These are phyloP conservation scores for Epizoanthus rinbou DNA, from an alignment of 92 coral and sea anemone genomes.

Conservation along the genomic window DNA sequence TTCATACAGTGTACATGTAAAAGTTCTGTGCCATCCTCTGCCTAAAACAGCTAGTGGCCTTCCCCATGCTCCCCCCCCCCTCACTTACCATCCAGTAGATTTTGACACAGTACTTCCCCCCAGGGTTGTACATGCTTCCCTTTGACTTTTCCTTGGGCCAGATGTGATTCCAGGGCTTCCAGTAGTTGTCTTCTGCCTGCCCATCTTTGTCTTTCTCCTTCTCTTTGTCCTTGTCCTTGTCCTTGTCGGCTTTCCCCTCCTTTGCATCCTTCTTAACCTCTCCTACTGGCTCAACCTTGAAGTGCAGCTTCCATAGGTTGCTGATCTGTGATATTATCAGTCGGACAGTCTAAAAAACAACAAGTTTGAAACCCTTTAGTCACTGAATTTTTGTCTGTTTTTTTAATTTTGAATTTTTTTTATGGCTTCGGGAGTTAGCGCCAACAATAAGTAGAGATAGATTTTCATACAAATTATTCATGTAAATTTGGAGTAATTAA, in stretches of 20 bases:
- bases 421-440: too few relatives aligned
- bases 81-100: constrained; percentile 63
- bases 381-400: too few relatives aligned
- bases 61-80: too few relatives aligned
- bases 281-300: constrained; percentile 72
- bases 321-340: constrained; percentile 93
- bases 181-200: constrained; percentile 78
- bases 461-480: too few relatives aligned
- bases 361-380: too few relatives aligned
- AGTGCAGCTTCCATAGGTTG: constrained; percentile 85
- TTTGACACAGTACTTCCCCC: constrained; percentile 91
- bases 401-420: too few relatives aligned
- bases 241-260: constrained; percentile 67
- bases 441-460: too few relatives aligned
- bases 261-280: constrained; percentile 72
- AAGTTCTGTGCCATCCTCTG: background rate
- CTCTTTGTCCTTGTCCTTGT: constrained; percentile 70
- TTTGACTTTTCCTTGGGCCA: constrained; percentile 98
- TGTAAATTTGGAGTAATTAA: too few relatives aligned
- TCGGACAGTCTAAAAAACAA: constrained; percentile 62
- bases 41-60: background rate
- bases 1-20: too few relatives aligned
- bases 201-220: constrained; percentile 77
- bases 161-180: constrained; percentile 99
- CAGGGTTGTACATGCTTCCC: constrained; percentile 83